Percentiles rank a stretch among this genome's conserved stretches.
These are phyloP conservation scores for Diphyllodes magnificus DNA, from an alignment of 2,113 vertebrate genomes.

Conservation along the genomic window DNA sequence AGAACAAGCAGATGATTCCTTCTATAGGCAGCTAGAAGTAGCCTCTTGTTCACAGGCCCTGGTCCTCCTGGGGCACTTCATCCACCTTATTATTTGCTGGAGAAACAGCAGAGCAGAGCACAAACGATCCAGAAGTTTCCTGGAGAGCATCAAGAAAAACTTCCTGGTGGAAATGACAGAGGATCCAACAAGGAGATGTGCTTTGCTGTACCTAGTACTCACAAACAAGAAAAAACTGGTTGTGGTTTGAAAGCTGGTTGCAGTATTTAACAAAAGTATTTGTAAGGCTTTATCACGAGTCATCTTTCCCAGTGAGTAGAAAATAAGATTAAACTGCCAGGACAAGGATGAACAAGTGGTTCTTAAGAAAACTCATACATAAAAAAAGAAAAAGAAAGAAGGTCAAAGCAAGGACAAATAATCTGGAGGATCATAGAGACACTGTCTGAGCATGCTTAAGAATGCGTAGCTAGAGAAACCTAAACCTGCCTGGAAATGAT, in stretches of 20 bases:
- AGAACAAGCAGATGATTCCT: background rate
- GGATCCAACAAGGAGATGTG: background rate
- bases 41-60: background rate
- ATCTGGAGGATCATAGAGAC: background rate
- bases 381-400: background rate
- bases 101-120: background rate
- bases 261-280: background rate
- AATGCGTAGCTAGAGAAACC: background rate
- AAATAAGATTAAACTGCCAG: background rate
- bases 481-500: background rate
- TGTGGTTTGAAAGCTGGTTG: background rate
- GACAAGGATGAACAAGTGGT: background rate
- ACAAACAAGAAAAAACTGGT: background rate
- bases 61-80: background rate
- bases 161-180: background rate
- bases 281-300: background rate
- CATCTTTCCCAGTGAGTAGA: background rate
- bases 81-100: background rate
- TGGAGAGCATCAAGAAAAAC: accelerated
- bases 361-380: background rate
- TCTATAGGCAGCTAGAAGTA: background rate
- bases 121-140: background rate
- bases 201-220: background rate
- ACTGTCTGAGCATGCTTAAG: background rate
- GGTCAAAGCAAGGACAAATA: background rate